Evolutionary conservation across 1,140 invertebrate genomes (phyloP), one percentile per base, ranked within the genome.

Genomic region (Saccostrea cuccullata): DNA sequence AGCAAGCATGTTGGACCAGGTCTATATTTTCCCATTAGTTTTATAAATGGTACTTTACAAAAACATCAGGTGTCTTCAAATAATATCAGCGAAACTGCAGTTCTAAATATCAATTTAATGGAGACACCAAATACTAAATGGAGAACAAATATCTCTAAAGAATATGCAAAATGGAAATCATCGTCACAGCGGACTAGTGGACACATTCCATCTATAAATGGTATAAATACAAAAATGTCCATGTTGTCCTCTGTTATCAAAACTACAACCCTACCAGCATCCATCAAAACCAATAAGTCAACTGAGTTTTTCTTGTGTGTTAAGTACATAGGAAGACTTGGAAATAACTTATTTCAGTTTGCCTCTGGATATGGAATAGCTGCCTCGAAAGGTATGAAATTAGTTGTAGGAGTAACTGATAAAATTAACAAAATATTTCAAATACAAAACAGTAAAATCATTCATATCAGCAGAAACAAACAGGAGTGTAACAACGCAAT

Each of bases 261-360:
- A 47, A 47, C 47, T 47, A 47, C 47, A 47, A 8, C 9, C 47
- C 47, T 3, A 0, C 5, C 47, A 47, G 47, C 9, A 47, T 6
- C 47, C 9, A 47, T 5, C 47, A 47, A 1, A 47, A 47, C 47
- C 0, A 47, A 6, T 3, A 6, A 8, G 47, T 3, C 47, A 9
- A 0, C 26, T 15, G 26, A 11, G 26, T 77, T 30, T 30, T 85
- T 64, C 12, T 3, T 87, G 17, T 90, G 88, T 58, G 58, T 85
- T 9, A 55, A 15, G 0, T 88, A 87, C 47, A 82, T 82, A 15
- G 90, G 88, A 6, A 85, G 91, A 55, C 55, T 91, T 4, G 91
- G 91, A 11, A 91, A 91, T 26, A 58, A 83, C 2, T 40, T 91
- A 64, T 91, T 91, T 86, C 64, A 87, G 56, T 91, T 89, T 82